Evolutionary conservation across 2,113 vertebrate species (phyloP).

Genomic region (Ceuthmochares aereus): DNA sequence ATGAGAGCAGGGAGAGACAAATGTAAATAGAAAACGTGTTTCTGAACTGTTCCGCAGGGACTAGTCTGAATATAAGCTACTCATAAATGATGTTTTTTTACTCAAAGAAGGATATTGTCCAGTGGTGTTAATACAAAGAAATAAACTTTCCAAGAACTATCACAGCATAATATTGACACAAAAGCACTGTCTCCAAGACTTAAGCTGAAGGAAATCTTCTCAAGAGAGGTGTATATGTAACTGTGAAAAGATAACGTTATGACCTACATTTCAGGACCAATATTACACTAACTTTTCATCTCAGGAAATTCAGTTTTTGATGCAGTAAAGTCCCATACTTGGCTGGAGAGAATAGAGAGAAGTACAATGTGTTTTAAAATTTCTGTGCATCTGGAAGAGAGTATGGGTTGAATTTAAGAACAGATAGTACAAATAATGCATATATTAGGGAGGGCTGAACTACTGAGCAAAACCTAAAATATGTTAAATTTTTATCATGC

Average conservation of each 20-base stretch:
- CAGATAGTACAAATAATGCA: background rate
- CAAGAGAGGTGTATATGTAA: constrained; percentile 27
- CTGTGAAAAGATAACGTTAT: constrained; percentile 27
- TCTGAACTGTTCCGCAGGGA: constrained; percentile 41
- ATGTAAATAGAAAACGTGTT: constrained; percentile 52
- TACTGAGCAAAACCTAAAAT: background rate
- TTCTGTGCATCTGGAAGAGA: background rate
- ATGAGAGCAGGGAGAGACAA: constrained; percentile 39
- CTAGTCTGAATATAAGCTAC: constrained; percentile 47
- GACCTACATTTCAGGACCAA: background rate
- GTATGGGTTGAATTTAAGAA: background rate
- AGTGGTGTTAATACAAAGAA: constrained; percentile 31
- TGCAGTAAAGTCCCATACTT: background rate
- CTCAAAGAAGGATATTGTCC: constrained; percentile 48
- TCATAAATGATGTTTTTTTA: constrained; percentile 49
- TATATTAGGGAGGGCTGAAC: background rate
- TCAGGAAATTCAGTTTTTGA: constrained; percentile 14
- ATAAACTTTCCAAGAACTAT: constrained; percentile 44
- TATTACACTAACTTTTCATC: constrained; percentile 39
- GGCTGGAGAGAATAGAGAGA: background rate
- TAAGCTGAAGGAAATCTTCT: constrained; percentile 50
- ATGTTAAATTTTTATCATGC: background rate
- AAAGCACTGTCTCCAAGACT: constrained; percentile 19
- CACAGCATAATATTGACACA: constrained; percentile 33
- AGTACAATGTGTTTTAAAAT: background rate